Evolutionary conservation across 2,797 vertebrate genomes (phyloP), one percentile per base, ranked within the genome.

Genomic region (Xiphophorus birchmanni): DNA sequence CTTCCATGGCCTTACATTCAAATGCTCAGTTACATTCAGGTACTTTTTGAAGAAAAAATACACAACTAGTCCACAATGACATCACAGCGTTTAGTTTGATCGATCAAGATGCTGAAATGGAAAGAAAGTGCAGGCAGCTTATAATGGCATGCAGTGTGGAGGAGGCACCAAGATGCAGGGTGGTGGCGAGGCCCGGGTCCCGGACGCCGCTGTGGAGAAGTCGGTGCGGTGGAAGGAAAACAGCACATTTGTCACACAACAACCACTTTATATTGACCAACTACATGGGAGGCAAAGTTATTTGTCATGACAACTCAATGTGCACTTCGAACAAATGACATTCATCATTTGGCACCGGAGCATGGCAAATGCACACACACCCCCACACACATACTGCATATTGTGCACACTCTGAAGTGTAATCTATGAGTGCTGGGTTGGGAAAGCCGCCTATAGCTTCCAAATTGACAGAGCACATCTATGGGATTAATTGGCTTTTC

Each of bases 51-150:
- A 76, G 78, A 21, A 84, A 23, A 56, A 65, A 56, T 54, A 54
- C 50, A 54, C 32, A 77, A 29, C 56, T 78, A 26, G 35, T 65
- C 78, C 2, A 89, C 87, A 87, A 92, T 85, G 89, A 92, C 74
- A 90, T 79, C 84, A 89, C 89, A 71, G 90, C 86, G 85, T 29
- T 72, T 72, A 45, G 32, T 72, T 26, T 75, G 84, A 91, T 90
- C 84, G 84, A 84, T 79, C 92, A 92, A 90, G 93, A 94, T 93
- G 93, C 94, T 94, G 93, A 90, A 92, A 94, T 90, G 90, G 90
- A 85, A 88, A 86, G 35, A 37, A n/a, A 89, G 81, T 32, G 93
- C 94, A 94, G 92, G 94, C 92, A 92, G 90, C 86, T 87, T 79
- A 45, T 72, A 52, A 90, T 84, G 89, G 85, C 94, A 95, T 95